Base-by-base conservation (phyloP, 2,113 vertebrate genomes). In the Rattus rattus region DNA sequence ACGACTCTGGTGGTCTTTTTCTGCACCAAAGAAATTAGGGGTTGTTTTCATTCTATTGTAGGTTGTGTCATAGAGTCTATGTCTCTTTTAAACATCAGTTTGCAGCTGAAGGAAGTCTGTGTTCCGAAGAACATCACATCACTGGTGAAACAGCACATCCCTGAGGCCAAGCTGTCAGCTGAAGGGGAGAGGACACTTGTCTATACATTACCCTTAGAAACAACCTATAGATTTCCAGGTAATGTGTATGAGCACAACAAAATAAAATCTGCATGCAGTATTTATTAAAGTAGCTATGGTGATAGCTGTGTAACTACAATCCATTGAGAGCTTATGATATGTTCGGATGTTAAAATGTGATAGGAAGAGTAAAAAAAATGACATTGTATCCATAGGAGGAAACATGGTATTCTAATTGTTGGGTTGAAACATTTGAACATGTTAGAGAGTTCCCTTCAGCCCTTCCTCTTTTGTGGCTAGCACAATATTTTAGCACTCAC, bases 141-240 rank as follows among this genome's bases (percentile, higher is more conserved):
- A 9, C 65, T 92, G 33, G n/a, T 83, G 33, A 98, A 98, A 91
- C 97, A 98, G 14, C 99, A 99, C 36, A 98, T 99, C 59, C 98
- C 98, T 69, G 99, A 98, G 75, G 99, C 99, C 14, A 98, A 98
- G 96, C 76, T 99, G 97, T 98, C 98, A 67, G 97, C 98, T 77
- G 98, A 98, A 63, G 99, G 99, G 10, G 98, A 99, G 94, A 98
- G 98, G 1, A 99, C 99, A 97, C 97, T 99, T 39, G 98, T 99
- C 0, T 99, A 99, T 97, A 99, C 98, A 0, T 98, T 99, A 94
- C 99, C 99, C 3, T 99, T 99, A 72, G 99, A 99, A 96, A 99
- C 97, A 98, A 98, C 99, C 98, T 98, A 98, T 95, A 98, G 97
- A 0, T 99, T 99, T 97, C 97, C 99, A 98, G 99, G 99, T 99